phyloP scores from a whole-genome alignment of 92 coral and sea anemone species.

The Hydrozoanthus gracilis region DNA sequence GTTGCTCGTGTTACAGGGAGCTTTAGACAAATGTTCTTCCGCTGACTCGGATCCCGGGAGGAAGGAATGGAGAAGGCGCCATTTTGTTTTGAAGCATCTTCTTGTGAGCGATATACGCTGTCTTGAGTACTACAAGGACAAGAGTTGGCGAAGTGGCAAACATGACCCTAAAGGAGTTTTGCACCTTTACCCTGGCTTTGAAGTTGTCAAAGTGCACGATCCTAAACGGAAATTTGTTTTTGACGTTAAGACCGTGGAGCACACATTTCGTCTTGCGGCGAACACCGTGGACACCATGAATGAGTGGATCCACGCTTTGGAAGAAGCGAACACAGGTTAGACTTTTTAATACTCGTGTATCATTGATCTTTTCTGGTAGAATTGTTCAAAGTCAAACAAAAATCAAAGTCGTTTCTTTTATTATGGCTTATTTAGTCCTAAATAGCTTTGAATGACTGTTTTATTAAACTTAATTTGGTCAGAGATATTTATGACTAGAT shows the following conservation, averaged over 20 bases:
- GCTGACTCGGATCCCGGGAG: slow-evolving; percentile 80
- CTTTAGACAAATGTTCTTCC: slow-evolving; percentile 80
- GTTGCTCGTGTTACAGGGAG: slow-evolving; percentile 63
- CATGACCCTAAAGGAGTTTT: slow-evolving; percentile 91
- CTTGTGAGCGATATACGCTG: slow-evolving; percentile 82
- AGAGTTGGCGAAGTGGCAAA: slow-evolving; percentile 80
- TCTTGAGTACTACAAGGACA: slow-evolving; percentile 83
- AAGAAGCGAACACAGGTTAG: slow-evolving; percentile 91
- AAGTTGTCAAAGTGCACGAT: slow-evolving; percentile 74
- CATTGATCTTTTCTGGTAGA: too few species aligned
- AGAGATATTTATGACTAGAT: too few species aligned
- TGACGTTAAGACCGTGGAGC: slow-evolving; percentile 92
- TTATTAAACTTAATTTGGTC: too few species aligned
- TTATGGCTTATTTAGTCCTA: too few species aligned
- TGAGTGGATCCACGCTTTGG: slow-evolving; percentile 84
- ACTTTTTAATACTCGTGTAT: background rate
- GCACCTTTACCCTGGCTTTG: slow-evolving; percentile 90
- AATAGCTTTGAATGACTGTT: too few species aligned
- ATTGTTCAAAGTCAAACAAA: too few species aligned
- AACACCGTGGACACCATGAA: slow-evolving; percentile 79
- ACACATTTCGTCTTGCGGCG: slow-evolving; percentile 84
- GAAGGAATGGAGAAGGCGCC: slow-evolving; percentile 92
- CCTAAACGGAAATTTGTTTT: slow-evolving; percentile 82
- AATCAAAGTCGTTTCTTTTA: too few species aligned
- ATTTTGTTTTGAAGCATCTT: slow-evolving; percentile 92